A percentile compares a stretch with the other conserved stretches of the same genome.
Evolutionary conservation across 2,113 vertebrate genomes (phyloP).

Genomic region (Albula glossodonta): DNA sequence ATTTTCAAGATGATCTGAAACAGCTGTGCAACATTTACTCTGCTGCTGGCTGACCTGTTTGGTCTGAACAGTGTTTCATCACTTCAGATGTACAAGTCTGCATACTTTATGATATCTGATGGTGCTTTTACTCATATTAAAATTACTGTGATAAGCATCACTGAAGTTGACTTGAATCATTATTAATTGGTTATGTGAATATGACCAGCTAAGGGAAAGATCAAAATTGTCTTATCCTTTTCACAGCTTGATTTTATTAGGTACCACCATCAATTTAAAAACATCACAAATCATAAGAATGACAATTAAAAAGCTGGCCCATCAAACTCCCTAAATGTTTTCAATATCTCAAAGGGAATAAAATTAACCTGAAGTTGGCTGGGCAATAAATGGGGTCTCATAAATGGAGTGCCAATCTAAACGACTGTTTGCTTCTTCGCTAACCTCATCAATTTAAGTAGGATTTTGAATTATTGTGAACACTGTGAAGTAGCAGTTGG

Average conservation of each 20-base stretch:
- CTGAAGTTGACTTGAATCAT: background rate
- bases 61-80: background rate
- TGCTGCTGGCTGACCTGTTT: conserved; percentile 1
- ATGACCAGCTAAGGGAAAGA: background rate
- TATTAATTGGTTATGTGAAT: background rate
- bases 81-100: background rate
- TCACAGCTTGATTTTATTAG: background rate
- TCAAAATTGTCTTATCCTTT: background rate
- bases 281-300: background rate
- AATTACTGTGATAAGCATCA: background rate
- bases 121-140: background rate
- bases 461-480: conserved; percentile 33
- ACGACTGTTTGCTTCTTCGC: background rate
- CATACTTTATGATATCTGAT: background rate
- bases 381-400: background rate
- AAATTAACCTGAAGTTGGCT: background rate
- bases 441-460: background rate
- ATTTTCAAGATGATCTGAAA: background rate
- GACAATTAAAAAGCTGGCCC: background rate
- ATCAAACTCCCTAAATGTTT: background rate
- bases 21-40: background rate
- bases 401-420: background rate
- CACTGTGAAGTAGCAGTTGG: conserved; percentile 29
- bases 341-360: background rate
- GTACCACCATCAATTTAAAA: background rate